phyloP scores from a whole-genome alignment of 2,113 vertebrate genomes.

The Tupaia chinensis region DNA sequence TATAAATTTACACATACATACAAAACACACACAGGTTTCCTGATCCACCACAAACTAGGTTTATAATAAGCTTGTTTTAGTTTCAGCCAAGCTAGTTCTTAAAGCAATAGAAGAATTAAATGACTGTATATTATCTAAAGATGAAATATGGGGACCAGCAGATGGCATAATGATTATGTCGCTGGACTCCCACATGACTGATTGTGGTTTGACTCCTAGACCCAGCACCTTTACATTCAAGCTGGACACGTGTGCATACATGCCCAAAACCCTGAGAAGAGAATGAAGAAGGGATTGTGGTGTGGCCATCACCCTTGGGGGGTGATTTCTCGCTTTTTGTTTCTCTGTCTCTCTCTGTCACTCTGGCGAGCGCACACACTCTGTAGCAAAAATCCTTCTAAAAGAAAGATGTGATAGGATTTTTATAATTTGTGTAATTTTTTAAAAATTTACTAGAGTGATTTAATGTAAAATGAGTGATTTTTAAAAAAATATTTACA shows the following conservation, averaged over 20 bases:
- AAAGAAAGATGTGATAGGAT: not conserved
- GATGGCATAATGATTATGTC: too few relatives aligned
- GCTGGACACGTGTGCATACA: too few relatives aligned
- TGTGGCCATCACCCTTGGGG: too few relatives aligned
- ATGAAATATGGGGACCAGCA: not conserved
- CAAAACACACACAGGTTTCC: not conserved
- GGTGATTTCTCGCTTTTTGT: too few relatives aligned
- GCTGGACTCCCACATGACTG: too few relatives aligned
- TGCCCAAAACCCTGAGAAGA: too few relatives aligned
- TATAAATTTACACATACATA: not conserved
- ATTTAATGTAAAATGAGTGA: not conserved
- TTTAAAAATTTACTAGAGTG: not conserved
- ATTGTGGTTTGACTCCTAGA: too few relatives aligned
- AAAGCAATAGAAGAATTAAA: not conserved
- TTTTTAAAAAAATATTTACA: not conserved
- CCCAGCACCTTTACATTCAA: too few relatives aligned
- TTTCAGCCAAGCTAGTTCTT: not conserved
- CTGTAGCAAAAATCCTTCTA: too few relatives aligned
- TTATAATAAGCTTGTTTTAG: not conserved
- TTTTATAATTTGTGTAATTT: not conserved
- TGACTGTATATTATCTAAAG: not conserved
- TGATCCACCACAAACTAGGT: not conserved
- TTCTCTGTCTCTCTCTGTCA: too few relatives aligned
- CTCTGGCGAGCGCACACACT: too few relatives aligned
- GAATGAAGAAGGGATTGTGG: too few relatives aligned